Conservation (phyloP, 1,140 invertebrate genomes). For the Geopemphigus sp. region DNA sequence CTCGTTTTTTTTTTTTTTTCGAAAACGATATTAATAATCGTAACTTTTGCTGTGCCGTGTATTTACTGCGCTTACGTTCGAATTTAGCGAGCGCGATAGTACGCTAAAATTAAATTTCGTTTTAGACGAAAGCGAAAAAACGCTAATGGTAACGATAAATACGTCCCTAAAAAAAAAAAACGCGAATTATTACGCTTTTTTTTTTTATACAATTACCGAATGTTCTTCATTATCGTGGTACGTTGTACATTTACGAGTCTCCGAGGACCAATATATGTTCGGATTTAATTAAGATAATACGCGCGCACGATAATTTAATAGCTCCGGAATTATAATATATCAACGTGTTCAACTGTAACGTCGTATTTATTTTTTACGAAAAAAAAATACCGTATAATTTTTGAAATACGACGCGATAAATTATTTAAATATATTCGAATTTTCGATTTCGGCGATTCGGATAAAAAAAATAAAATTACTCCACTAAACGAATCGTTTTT, state of each 20-base stretch:
- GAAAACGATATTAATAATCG: too few species aligned
- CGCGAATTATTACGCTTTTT: background rate
- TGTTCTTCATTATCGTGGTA: background rate
- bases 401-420: too few species aligned
- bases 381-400: too few species aligned
- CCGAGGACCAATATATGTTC: background rate
- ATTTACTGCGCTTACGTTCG: background rate
- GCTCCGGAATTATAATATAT: background rate
- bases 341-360: background rate
- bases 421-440: too few species aligned
- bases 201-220: slow-evolving; percentile 13
- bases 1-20: too few species aligned
- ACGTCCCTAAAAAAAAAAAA: slow-evolving; percentile 13
- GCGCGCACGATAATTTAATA: background rate
- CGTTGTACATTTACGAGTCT: slow-evolving; percentile 16
- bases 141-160: slow-evolving; percentile 5
- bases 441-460: too few species aligned
- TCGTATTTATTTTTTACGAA: too few species aligned
- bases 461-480: too few species aligned
- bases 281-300: slow-evolving; percentile 16
- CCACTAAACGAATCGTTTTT: too few species aligned
- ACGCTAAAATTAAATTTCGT: slow-evolving; percentile 1
- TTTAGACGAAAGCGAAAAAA: background rate
- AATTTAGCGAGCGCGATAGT: background rate
- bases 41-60: too few species aligned